Conservation (phyloP, 2,113 vertebrate genomes). For the Hippocampus zosterae region DNA sequence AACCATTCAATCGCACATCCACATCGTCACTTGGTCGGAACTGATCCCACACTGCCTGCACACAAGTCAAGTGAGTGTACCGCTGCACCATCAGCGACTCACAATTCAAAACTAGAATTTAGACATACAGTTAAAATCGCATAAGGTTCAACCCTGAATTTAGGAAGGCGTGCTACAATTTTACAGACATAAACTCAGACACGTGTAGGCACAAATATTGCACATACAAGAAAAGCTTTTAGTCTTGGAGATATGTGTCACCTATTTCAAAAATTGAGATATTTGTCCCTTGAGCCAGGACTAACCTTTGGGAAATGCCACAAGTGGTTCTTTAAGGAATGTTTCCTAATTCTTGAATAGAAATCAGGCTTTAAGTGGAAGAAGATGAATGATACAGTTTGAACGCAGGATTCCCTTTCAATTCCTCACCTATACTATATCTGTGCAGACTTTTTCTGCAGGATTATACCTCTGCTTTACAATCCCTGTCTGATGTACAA, state of each 20-base stretch:
- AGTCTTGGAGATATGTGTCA: slow-evolving; percentile 8
- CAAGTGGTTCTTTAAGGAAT: neutral
- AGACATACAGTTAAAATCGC: no score
- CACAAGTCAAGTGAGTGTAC: no score
- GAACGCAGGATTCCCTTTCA: slow-evolving; percentile 24
- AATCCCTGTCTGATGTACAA: slow-evolving; percentile 13
- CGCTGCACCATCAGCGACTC: no score
- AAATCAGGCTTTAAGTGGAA: neutral
- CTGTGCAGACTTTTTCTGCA: slow-evolving; percentile 2
- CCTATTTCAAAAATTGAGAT: slow-evolving; percentile 1
- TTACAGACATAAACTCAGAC: no score
- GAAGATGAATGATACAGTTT: slow-evolving; percentile 28
- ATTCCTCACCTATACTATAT: slow-evolving; percentile 28
- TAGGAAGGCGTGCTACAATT: no score
- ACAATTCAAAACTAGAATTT: no score
- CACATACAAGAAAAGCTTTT: neutral
- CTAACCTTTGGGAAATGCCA: neutral
- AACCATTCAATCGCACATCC: no score
- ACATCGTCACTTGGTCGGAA: no score
- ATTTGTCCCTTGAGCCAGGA: slow-evolving; percentile 2
- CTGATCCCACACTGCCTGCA: no score
- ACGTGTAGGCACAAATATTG: neutral
- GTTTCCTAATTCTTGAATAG: neutral
- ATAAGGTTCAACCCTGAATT: no score
- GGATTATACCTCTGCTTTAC: neutral